phyloP scores from a whole-genome alignment of 2,797 vertebrate genomes.

The Liasis olivaceus region DNA sequence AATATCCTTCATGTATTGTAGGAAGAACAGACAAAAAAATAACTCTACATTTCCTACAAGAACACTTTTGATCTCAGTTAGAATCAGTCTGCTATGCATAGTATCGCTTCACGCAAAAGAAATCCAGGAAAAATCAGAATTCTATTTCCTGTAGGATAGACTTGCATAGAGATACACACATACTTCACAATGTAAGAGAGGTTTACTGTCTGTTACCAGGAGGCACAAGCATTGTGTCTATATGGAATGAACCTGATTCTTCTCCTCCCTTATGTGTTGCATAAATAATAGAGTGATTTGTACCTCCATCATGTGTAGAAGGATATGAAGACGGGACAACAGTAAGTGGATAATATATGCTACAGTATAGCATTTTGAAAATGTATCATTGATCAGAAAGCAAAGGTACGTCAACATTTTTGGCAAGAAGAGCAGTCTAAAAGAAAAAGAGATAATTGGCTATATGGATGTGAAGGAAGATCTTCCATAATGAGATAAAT shows the following conservation, averaged over 20 bases:
- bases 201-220: not conserved
- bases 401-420: not conserved
- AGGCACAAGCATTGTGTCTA: not conserved
- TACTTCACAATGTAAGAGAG: not conserved
- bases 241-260: not conserved
- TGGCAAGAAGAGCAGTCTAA: conserved; percentile 26
- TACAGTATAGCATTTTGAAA: not conserved
- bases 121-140: not conserved
- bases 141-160: not conserved
- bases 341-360: not conserved
- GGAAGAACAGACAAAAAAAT: not conserved
- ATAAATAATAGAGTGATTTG: not conserved
- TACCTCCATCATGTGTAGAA: not conserved
- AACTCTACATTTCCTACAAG: not conserved
- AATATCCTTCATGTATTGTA: not conserved
- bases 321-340: not conserved
- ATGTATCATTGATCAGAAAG: conserved; percentile 21
- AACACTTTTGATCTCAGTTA: not conserved
- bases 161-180: not conserved
- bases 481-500: conserved; percentile 46
- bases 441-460: conserved; percentile 16
- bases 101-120: not conserved
- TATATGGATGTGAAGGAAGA: conserved; percentile 30
- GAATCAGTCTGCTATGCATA: not conserved
- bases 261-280: not conserved